Evolutionary conservation across 1,140 invertebrate species (phyloP).

Genomic region (Ceratosolen fusciceps): DNA sequence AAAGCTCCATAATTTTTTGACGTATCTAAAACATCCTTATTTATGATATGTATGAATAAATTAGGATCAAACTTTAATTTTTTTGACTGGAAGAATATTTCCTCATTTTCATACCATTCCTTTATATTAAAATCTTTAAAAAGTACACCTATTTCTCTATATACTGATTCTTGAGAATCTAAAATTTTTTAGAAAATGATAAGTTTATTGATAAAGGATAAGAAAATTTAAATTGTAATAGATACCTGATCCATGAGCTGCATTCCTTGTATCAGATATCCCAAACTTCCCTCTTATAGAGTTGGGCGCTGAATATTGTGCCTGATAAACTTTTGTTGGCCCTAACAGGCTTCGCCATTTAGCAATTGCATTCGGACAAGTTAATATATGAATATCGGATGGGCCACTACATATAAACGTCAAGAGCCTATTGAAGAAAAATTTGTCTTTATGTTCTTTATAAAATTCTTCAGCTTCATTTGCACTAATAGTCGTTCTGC

Average conservation of each 20-base stretch:
- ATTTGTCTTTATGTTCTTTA: constrained; percentile 85
- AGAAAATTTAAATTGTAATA: constrained; percentile 32
- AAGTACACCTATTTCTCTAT: constrained; percentile 84
- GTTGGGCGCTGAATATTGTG: constrained; percentile 82
- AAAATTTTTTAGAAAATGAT: no score
- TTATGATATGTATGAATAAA: constrained; percentile 66
- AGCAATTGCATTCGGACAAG: constrained; percentile 80
- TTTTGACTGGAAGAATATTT: constrained; percentile 65
- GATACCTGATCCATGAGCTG: constrained; percentile 89
- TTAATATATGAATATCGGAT: constrained; percentile 83
- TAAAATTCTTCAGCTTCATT: constrained; percentile 85
- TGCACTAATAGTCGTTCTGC: constrained; percentile 75
- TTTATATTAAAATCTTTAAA: constrained; percentile 83
- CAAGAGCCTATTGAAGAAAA: constrained; percentile 89
- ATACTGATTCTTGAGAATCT: constrained; percentile 85
- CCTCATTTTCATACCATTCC: constrained; percentile 74
- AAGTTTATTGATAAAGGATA: not conserved
- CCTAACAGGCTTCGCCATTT: constrained; percentile 89
- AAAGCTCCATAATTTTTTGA: constrained; percentile 16
- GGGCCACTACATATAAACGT: constrained; percentile 92
- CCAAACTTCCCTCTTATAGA: constrained; percentile 87
- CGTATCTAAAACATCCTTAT: constrained; percentile 47
- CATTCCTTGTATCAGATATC: constrained; percentile 92
- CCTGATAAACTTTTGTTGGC: constrained; percentile 88
- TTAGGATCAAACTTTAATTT: constrained; percentile 64